Evolutionary conservation across 1,140 invertebrate genomes (phyloP).

Genomic region (Augochlora pura): DNA sequence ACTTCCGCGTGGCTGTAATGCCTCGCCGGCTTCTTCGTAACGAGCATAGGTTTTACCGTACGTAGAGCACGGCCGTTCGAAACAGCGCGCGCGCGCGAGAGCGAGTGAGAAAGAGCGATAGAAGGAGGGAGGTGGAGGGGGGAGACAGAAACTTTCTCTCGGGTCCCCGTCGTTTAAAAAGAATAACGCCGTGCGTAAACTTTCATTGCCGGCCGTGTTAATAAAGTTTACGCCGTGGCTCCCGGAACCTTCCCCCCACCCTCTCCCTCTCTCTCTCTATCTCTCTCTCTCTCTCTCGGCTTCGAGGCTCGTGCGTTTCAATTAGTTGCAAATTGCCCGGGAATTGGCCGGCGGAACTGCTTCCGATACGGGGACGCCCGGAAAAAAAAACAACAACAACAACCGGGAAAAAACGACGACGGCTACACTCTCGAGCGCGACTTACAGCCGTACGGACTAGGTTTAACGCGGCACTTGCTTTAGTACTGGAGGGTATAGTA

Average conservation of each 20-base stretch:
- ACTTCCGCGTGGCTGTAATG: slow-evolving; percentile 34
- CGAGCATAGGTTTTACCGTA: slow-evolving; percentile 26
- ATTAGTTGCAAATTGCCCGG: slow-evolving; percentile 35
- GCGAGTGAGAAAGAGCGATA: too few relatives aligned
- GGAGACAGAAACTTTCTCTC: slow-evolving; percentile 23
- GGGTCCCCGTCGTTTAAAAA: slow-evolving; percentile 22
- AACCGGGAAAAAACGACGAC: background rate
- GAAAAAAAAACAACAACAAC: background rate
- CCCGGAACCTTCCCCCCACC: too few relatives aligned
- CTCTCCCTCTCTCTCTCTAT: too few relatives aligned
- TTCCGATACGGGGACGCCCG: background rate
- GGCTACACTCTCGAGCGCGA: background rate
- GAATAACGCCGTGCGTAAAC: slow-evolving; percentile 38
- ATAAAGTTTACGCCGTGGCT: slow-evolving; percentile 22
- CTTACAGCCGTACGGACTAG: background rate
- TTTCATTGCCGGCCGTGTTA: slow-evolving; percentile 40
- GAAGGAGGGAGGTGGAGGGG: too few relatives aligned
- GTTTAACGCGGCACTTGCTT: background rate
- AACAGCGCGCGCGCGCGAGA: too few relatives aligned
- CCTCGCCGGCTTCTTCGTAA: slow-evolving; percentile 20
- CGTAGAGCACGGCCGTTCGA: slow-evolving; percentile 18
- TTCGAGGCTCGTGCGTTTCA: slow-evolving; percentile 23
- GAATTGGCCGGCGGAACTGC: slow-evolving; percentile 14
- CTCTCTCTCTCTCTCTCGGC: too few relatives aligned
- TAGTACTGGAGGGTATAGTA: background rate